Conservation (phyloP, 2,113 vertebrate species). For the Hoplias malabaricus region DNA sequence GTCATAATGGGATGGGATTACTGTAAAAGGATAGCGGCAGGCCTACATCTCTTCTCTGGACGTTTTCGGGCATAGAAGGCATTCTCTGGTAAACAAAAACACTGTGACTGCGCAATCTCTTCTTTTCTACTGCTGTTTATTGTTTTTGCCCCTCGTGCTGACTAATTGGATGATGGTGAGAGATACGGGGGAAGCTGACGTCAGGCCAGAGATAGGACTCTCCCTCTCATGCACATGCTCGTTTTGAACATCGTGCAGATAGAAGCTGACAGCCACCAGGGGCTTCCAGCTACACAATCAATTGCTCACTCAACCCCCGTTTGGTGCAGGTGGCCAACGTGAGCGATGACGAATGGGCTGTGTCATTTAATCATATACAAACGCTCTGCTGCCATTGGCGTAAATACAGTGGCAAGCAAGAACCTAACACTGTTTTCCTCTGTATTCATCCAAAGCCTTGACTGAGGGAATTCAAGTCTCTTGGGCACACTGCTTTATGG, state of each 20-base stretch:
- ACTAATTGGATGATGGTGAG: slow-evolving; percentile 37
- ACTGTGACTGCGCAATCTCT: slow-evolving; percentile 17
- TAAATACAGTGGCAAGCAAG: background rate
- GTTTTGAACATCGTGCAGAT: slow-evolving; percentile 6
- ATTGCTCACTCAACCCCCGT: slow-evolving; percentile 25
- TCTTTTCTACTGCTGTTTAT: background rate
- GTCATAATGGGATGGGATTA: slow-evolving; percentile 43
- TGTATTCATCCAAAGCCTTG: slow-evolving; percentile 12
- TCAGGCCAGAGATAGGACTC: background rate
- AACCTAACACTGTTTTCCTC: slow-evolving; percentile 19
- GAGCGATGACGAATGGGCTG: slow-evolving; percentile 30
- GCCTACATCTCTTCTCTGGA: slow-evolving; percentile 33
- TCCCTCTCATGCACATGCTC: background rate
- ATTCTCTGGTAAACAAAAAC: slow-evolving; percentile 44
- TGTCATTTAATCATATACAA: slow-evolving; percentile 39
- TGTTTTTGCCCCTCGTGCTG: slow-evolving; percentile 27
- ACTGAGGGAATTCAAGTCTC: background rate
- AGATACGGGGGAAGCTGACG: slow-evolving; percentile 35
- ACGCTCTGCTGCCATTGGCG: slow-evolving; percentile 22
- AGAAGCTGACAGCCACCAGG: slow-evolving; percentile 24
- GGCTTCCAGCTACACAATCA: slow-evolving; percentile 26
- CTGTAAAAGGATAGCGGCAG: slow-evolving; percentile 36
- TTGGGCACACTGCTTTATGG: background rate
- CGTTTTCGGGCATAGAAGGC: slow-evolving; percentile 15
- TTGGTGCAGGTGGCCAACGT: slow-evolving; percentile 2